These are phyloP conservation scores for Proterorhinus semilunaris DNA, from an alignment of 2,113 vertebrate genomes.

Conservation along the genomic window DNA sequence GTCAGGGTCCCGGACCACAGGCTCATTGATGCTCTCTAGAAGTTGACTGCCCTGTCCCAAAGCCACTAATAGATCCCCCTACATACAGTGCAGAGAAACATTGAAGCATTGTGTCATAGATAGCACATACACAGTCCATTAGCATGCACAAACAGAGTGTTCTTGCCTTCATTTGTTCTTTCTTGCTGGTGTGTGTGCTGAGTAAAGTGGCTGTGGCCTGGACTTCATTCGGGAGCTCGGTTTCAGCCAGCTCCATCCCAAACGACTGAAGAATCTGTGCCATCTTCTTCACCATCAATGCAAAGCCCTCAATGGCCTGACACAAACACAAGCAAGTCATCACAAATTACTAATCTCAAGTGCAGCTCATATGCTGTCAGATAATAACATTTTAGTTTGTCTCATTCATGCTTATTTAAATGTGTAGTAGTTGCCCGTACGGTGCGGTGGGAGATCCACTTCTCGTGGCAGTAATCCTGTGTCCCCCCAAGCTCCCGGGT, in stretches of 20 bases:
- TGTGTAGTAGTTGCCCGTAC: conserved; percentile 78
- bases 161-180: conserved; percentile 87
- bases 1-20: conserved; percentile 78
- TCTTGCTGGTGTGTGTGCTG: conserved; percentile 83
- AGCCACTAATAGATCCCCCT: conserved; percentile 86
- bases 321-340: conserved; percentile 9
- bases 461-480: conserved; percentile 92
- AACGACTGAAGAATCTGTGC: conserved; percentile 92
- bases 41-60: conserved; percentile 82
- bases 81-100: neutral
- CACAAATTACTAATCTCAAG: neutral
- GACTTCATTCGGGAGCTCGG: conserved; percentile 90
- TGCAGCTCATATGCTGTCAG: too few species aligned
- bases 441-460: conserved; percentile 91
- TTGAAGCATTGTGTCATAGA: neutral
- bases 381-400: too few species aligned
- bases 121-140: neutral
- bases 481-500: conserved; percentile 93
- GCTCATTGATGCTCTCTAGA: conserved; percentile 84
- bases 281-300: conserved; percentile 93
- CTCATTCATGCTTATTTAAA: neutral
- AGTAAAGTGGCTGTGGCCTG: conserved; percentile 86
- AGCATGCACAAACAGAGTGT: neutral
- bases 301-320: conserved; percentile 95
- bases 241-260: conserved; percentile 93